Percentiles rank a stretch among this genome's conserved stretches.
phyloP scores from a whole-genome alignment of 1,140 invertebrate species.

The Acyrthosiphon pisum region DNA sequence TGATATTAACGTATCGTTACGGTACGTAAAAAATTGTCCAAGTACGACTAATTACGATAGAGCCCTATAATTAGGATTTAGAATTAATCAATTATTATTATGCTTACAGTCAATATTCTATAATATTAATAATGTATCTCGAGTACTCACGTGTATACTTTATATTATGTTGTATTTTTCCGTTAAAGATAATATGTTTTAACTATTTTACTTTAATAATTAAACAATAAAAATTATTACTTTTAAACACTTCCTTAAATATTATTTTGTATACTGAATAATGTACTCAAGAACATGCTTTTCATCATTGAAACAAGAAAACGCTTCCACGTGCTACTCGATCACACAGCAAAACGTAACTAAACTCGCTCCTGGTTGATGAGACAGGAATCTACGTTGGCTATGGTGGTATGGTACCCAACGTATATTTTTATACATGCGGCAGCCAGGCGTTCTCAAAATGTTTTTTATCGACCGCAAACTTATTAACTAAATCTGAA shows the following conservation, averaged over 20 bases:
- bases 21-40: not conserved
- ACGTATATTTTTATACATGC: constrained; percentile 38
- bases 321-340: not conserved
- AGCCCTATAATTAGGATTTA: not conserved
- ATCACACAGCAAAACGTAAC: constrained; percentile 9
- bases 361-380: not conserved
- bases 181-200: not conserved
- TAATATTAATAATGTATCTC: not conserved
- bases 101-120: not conserved
- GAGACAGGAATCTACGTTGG: not conserved
- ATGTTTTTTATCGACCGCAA: not conserved
- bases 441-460: constrained; percentile 19
- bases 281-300: not conserved
- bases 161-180: not conserved
- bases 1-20: not conserved
- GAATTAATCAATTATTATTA: not conserved
- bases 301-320: not conserved
- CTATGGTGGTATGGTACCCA: not conserved
- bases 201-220: not conserved
- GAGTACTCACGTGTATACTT: constrained; percentile 16
- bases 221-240: not conserved
- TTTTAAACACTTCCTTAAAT: not conserved
- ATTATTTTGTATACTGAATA: constrained; percentile 9
- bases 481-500: not conserved
- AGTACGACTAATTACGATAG: not conserved